These are phyloP conservation scores for Melikaiella ostensackeni DNA, from an alignment of 2,888 invertebrate species.

Conservation along the genomic window DNA sequence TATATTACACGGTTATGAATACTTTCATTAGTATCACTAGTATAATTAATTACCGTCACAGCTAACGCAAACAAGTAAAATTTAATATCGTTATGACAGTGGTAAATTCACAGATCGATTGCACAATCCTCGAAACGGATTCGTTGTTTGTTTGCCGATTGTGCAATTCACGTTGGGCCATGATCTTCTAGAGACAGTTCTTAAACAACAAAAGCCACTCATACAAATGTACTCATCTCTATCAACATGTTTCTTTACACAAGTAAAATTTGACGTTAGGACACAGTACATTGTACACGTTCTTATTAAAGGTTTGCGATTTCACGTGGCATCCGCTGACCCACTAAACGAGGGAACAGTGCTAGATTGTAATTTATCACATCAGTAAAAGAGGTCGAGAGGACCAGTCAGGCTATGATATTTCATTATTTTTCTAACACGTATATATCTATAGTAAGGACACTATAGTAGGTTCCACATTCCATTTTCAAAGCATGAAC, in stretches of 20 bases:
- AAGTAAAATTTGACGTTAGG: not conserved
- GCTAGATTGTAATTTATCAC: slow-evolving; percentile 68
- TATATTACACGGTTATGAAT: not conserved
- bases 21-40: not conserved
- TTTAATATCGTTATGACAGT: not conserved
- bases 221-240: not conserved
- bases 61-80: not conserved
- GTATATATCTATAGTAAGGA: not conserved
- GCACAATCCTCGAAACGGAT: not conserved
- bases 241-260: not conserved
- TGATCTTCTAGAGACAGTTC: not conserved
- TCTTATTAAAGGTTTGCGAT: slow-evolving; percentile 49
- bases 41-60: not conserved
- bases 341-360: slow-evolving; percentile 63
- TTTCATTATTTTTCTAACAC: slow-evolving; percentile 43
- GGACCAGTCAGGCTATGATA: slow-evolving; percentile 40
- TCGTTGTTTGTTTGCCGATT: not conserved
- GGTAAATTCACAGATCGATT: not conserved
- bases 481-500: slow-evolving; percentile 24
- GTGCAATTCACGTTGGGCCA: not conserved
- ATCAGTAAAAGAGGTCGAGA: slow-evolving; percentile 55
- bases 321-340: slow-evolving; percentile 63
- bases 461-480: slow-evolving; percentile 14
- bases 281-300: not conserved
- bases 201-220: not conserved